Base-by-base conservation (phyloP, 2,797 vertebrate species). In the Siniperca scherzeri region DNA sequence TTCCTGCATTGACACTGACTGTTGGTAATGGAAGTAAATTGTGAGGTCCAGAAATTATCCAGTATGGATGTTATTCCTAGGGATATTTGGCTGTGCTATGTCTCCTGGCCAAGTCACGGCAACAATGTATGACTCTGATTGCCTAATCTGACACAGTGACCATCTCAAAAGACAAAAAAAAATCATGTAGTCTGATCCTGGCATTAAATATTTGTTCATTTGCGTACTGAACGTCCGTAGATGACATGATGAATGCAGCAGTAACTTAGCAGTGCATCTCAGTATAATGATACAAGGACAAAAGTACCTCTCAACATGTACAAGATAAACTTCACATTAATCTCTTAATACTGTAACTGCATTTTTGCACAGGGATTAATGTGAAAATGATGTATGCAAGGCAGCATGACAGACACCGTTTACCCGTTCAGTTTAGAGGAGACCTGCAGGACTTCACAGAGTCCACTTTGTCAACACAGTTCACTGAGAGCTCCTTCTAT, bases 351-450 rank as follows among this genome's bases (percentile, higher is more conserved):
- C 59, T 46, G 62, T 33, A 36, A 65, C 22, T 67, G 22, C 22
- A 60, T 55, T n/a, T 69, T 30, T 83, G 53, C 76, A 60, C 25
- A 13, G 16, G n/a, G 71, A 70, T 55, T 25, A 27, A 64, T 65
- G 48, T 27, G 25, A 38, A 36, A n/a, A 42, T 33, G 5, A 16
- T 60, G 57, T 10, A 65, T 40, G 50, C 52, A 33, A 38, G 14
- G 55, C 42, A 33, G 25, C 8, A 1, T 46, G 55, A 61, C 50
- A 62, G 21, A 19, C 19, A 46, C 44, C 7, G 30, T 53, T 10
- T 42, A 6, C 52, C 36, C 2, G 6, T 25, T 46, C 13, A 72
- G 61, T 62, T 62, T 5, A 36, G 16, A 52, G 67, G 17, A 71
- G 59, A 66, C 25, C 52, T 59, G 56, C 67, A 52, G 42, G 42